Evolutionary conservation across 2,797 vertebrate genomes (phyloP), one percentile per base, ranked within the genome.

Genomic region (Lophius americanus): DNA sequence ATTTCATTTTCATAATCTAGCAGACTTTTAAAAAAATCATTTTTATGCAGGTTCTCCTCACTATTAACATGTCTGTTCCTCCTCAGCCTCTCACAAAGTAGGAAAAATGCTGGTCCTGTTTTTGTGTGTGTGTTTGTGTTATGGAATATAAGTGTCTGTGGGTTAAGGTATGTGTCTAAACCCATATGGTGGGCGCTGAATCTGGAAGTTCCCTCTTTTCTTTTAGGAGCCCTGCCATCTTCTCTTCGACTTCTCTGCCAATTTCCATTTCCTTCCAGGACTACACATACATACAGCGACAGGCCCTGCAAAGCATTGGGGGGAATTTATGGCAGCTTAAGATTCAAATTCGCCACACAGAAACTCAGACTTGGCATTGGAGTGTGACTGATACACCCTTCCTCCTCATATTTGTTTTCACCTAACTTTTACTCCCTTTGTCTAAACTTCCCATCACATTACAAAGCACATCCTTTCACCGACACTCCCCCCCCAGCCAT

Each of bases 301-400:
- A 65, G 61, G 46, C 43, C 64, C 23, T 39, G 74, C 68, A 70
- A 68, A 79, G 60, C 72, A 83, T 81, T 62, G 57, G 51, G 51
- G 72, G 56, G 80, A 72, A 79, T 78, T 51, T 80, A 78, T 80
- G 63, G 60, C 57, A 82, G 51, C 62, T 71, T 81, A 70, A 70
- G 49, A 81, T 84, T 80, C 63, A 56, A 60, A 50, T 65, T 60
- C 14, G 23, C 33, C n/a, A 37, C 50, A 59, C 77, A 73, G 69
- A 60, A 55, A 47, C 54, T 65, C 59, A 73, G 64, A 51, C 66
- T 83, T 82, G 76, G 60, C 62, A 67, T 82, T 84, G 78, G 72
- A 82, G 60, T 59, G 13, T n/a, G 58, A 38, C 57, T 58, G 69
- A 46, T 76, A 78, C 70, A 70, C 60, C 54, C 10, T 51, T 38